phyloP scores from a whole-genome alignment of 1,140 invertebrate species.

The Drosophila tsacasi region DNA sequence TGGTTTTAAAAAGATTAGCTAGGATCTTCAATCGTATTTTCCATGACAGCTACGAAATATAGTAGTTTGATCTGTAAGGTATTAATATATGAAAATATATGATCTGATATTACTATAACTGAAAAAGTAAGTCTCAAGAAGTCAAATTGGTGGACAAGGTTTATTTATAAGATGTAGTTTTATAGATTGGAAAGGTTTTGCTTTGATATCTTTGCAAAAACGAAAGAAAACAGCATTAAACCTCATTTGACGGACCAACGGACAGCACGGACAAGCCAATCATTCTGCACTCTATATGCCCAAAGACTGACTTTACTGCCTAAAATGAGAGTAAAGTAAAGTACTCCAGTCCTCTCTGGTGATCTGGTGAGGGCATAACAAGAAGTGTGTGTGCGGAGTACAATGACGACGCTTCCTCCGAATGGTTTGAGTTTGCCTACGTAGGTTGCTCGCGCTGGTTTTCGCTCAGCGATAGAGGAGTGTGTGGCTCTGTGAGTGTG shows the following conservation, averaged over 20 bases:
- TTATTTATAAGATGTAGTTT: background rate
- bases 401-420: constrained; percentile 31
- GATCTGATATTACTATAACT: too few species aligned
- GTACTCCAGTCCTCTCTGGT: too few species aligned
- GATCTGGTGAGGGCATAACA: constrained; percentile 7
- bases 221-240: background rate
- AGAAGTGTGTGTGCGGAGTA: constrained; percentile 19
- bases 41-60: background rate
- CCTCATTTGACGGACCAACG: background rate
- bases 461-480: constrained; percentile 11
- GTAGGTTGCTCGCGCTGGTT: constrained; percentile 18
- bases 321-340: background rate
- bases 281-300: background rate
- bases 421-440: constrained; percentile 29
- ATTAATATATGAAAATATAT: background rate
- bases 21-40: background rate
- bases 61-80: background rate
- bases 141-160: background rate
- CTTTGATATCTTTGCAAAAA: background rate
- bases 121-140: background rate
- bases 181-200: background rate
- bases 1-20: background rate
- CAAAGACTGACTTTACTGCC: background rate
- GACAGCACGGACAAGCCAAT: background rate
- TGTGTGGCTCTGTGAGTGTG: constrained; percentile 13